Conservation (phyloP, 2,797 vertebrate species). For the Microctenopoma steveboyesi region DNA sequence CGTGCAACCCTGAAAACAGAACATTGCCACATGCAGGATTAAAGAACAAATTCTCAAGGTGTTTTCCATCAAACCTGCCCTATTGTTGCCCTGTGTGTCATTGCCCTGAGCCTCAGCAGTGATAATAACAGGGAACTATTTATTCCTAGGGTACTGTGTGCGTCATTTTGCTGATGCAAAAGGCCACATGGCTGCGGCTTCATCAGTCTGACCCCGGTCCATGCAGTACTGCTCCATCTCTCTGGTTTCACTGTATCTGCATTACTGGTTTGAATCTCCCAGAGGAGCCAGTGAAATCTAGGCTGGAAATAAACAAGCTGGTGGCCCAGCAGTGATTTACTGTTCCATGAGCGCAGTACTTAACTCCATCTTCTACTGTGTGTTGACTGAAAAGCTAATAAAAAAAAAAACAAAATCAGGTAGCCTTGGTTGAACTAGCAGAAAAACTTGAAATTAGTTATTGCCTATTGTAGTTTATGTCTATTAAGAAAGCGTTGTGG, state of each 20-base stretch:
- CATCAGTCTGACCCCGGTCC: conserved; percentile 46
- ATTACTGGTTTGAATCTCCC: conserved; percentile 40
- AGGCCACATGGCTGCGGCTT: conserved; percentile 51
- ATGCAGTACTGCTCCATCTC: conserved; percentile 29
- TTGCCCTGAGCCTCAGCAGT: conserved; percentile 29
- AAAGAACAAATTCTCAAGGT: conserved; percentile 23
- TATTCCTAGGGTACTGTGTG: conserved; percentile 35
- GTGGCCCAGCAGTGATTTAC: conserved; percentile 25
- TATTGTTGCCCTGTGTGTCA: conserved; percentile 28
- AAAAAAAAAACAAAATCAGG: not conserved
- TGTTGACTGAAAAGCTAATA: not conserved
- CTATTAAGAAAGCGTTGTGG: too few relatives aligned
- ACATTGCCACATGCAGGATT: conserved; percentile 32
- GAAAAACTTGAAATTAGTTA: too few relatives aligned
- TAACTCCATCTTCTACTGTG: conserved; percentile 6
- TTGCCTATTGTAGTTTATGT: too few relatives aligned
- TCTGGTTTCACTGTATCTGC: conserved; percentile 45
- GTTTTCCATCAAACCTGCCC: conserved; percentile 35
- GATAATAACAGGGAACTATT: conserved; percentile 33
- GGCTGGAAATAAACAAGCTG: conserved; percentile 44
- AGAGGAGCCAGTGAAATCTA: conserved; percentile 23
- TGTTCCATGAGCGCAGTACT: not conserved
- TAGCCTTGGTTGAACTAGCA: conserved; percentile 5
- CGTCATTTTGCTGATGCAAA: conserved; percentile 55
- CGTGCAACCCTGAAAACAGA: conserved; percentile 41